A percentile compares a stretch with the other conserved stretches of the same genome.
These are phyloP conservation scores for Synaphobranchus kaupii DNA, from an alignment of 2,797 vertebrate genomes.

Conservation along the genomic window DNA sequence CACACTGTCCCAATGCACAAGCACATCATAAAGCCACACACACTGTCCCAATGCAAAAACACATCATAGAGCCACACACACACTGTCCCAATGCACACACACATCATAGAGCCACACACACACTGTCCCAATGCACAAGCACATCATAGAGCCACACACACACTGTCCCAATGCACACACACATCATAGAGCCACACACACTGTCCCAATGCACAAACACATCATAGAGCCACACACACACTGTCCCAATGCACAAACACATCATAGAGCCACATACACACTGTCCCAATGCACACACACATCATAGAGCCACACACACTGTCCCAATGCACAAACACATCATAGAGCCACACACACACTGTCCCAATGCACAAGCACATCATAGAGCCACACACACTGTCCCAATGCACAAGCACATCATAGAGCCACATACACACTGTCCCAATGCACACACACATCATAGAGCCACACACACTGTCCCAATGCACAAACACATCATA, in stretches of 20 bases:
- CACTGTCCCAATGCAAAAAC: neutral
- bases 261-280: neutral
- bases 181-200: slow-evolving; percentile 5
- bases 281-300: slow-evolving; percentile 1
- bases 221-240: neutral
- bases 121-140: neutral
- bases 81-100: neutral
- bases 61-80: neutral
- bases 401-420: slow-evolving; percentile 22
- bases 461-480: neutral
- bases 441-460: neutral
- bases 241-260: neutral
- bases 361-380: neutral
- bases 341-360: neutral
- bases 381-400: neutral
- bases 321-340: neutral
- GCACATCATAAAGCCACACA: neutral
- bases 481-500: neutral
- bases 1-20: neutral
- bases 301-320: neutral
- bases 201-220: neutral
- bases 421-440: neutral
- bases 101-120: neutral
- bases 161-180: slow-evolving; percentile 4
- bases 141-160: too few relatives aligned